A percentile compares a stretch with the other conserved stretches of the same genome.
Evolutionary conservation across 2,797 vertebrate genomes (phyloP).

Genomic region (Aselliscus stoliczkanus): DNA sequence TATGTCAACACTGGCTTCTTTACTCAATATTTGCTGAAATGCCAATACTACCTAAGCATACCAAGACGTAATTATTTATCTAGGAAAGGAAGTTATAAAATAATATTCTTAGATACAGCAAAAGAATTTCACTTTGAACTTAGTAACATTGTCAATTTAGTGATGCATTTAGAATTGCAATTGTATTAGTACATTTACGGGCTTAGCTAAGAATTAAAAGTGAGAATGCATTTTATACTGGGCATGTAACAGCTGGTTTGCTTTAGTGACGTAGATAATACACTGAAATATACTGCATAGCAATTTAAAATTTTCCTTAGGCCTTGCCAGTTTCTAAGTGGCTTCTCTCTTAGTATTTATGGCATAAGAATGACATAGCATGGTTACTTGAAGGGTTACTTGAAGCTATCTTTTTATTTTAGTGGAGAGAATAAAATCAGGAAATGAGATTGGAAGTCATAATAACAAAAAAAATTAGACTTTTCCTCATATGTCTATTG

Average conservation of each 20-base stretch:
- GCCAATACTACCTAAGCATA: constrained; percentile 22
- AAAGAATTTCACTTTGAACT: constrained; percentile 26
- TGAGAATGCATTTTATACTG: background rate
- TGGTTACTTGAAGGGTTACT: background rate
- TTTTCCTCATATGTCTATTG: background rate
- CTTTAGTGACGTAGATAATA: background rate
- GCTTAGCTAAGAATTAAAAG: background rate
- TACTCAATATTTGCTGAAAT: constrained; percentile 25
- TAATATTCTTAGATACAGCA: background rate
- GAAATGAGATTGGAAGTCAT: background rate
- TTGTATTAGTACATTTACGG: background rate
- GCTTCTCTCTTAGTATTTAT: background rate
- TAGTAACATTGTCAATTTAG: background rate
- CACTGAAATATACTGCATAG: background rate
- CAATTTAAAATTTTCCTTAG: background rate
- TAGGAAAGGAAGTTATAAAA: constrained; percentile 45
- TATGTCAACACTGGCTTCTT: background rate
- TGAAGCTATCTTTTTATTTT: background rate
- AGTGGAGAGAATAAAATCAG: background rate
- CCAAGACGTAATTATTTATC: constrained; percentile 10
- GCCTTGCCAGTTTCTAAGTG: background rate
- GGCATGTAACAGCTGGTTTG: background rate
- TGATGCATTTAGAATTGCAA: background rate
- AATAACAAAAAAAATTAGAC: background rate
- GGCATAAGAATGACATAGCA: background rate